Base-by-base conservation (phyloP, 2,888 invertebrate genomes). In the Carterocephalus palaemon region DNA sequence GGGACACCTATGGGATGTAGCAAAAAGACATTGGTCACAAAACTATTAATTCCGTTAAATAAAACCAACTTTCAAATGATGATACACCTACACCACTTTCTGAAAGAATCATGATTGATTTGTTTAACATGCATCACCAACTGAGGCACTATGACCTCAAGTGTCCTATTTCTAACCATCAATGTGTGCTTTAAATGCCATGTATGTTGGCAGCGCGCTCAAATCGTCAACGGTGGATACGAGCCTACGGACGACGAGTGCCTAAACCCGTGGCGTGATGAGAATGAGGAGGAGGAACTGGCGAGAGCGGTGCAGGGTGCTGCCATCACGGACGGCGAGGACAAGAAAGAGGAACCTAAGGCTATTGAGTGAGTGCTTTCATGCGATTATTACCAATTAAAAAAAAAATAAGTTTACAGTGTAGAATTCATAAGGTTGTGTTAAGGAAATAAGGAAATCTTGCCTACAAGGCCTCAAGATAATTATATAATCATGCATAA, bases 231-330 rank as follows among this genome's bases (percentile, higher is more conserved):
- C 55, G 97, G 95, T 1, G 78, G 70, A 2, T 90, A 95, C 66
- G 98, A 99, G 77, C 99, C 99, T 0, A 93, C 89, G 6, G 95
- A 96, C 40, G 94, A 93, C 2, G 97, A 98, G 71, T 93, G 95
- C 67, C 91, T 93, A 55, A 97, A 95, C 91, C 93, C 95, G 7
- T 94, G 95, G 67, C 93, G 95, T 52, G 92, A 93, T 48, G 94
- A 93, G 53, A 90, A 90, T 7, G 92, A 92, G 39, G 88, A 89
- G 39, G 92, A 91, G 49, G 92, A 92, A 41, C 62, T 93, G 26
- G 90, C 88, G 13, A 88, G 92, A 57, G 90, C 91, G 16, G 89
- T 94, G 13, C 91, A 91, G 59, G 89, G 90, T 50, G 82, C 87
- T 4, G 88, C 88, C 52, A 89, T 90, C 54, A 80, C 81, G 8